Base-by-base conservation (phyloP, 2,888 invertebrate genomes). In the Portevinia maculata region DNA sequence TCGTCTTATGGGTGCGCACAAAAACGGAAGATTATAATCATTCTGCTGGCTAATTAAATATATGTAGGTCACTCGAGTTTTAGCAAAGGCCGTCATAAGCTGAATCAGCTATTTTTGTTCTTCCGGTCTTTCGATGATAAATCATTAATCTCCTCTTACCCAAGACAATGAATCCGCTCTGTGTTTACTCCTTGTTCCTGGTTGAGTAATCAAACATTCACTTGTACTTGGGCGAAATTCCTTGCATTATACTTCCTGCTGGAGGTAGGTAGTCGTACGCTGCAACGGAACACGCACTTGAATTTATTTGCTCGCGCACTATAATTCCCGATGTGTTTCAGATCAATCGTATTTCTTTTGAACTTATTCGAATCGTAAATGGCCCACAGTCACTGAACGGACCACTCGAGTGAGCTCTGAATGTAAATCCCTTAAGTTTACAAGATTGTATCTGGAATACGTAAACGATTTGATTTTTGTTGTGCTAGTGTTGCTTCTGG, bases 311-410 rank as follows among this genome's bases (percentile, higher is more conserved):
- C 71, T 62, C 17, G 46, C 39, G 57, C 55, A 44, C 44, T 71
- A 71, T 67, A 76, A 62, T 79, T 74, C 74, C 48, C 52, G 53
- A 65, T 65, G 52, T 59, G 65, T 71, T 76, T 71, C 62, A 71
- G 83, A 83, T 83, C 78, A 83, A 83, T 83, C 83, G 83, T 65
- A 78, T 62, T 83, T 83, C 83, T 52, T n/a, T 67, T 83, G 83
- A 83, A 83, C 83, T 78, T 78, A 83, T 83, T 83, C 78, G 83
- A 83, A 83, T 83, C 83, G 78, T 78, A 83, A 83, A 78, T 83
- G 71, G 70, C 78, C 83, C 7, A 17, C 19, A 55, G 78, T n/a
- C 83, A 50, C 28, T 41, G 30, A 50, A 32, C 57, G 24, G 50
- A 39, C 37, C 50, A 62, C 17, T 37, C 41, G 52, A 5, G 28